phyloP scores from a whole-genome alignment of 2,888 invertebrate genomes.

The Diarsia brunnea region DNA sequence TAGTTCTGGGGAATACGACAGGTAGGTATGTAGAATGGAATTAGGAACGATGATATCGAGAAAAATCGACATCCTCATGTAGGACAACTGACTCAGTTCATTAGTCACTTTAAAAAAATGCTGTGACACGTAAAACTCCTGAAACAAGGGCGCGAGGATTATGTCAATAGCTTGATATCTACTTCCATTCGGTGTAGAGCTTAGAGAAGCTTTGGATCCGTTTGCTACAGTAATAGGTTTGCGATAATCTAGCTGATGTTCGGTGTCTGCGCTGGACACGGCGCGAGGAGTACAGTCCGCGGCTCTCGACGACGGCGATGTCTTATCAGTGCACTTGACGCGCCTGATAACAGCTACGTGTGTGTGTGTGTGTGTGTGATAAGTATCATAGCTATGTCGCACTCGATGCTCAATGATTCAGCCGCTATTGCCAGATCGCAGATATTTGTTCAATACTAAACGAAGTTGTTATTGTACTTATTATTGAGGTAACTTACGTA shows the following conservation, averaged over 20 bases:
- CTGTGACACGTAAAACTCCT: neutral
- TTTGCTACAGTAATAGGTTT: neutral
- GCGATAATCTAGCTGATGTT: neutral
- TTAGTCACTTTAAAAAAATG: neutral
- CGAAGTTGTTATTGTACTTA: slow-evolving; percentile 16
- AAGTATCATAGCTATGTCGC: slow-evolving; percentile 19
- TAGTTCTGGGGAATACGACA: neutral
- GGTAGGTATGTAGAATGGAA: neutral
- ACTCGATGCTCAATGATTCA: slow-evolving; percentile 56
- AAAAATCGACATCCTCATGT: neutral
- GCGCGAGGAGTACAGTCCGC: neutral
- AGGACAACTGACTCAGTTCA: too few species aligned
- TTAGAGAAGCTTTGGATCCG: neutral
- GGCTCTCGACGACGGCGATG: slow-evolving; percentile 35
- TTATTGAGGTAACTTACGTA: neutral
- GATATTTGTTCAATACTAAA: slow-evolving; percentile 48
- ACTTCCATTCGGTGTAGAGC: neutral
- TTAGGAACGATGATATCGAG: neutral
- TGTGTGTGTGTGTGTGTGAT: slow-evolving; percentile 22
- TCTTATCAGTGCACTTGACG: slow-evolving; percentile 69
- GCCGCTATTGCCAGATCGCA: slow-evolving; percentile 41
- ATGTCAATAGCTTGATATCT: neutral
- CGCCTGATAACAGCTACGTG: slow-evolving; percentile 51
- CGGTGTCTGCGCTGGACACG: neutral
- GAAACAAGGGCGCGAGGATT: neutral